These are phyloP conservation scores for Apamea crenata DNA, from an alignment of 2,888 invertebrate genomes.

Conservation along the genomic window DNA sequence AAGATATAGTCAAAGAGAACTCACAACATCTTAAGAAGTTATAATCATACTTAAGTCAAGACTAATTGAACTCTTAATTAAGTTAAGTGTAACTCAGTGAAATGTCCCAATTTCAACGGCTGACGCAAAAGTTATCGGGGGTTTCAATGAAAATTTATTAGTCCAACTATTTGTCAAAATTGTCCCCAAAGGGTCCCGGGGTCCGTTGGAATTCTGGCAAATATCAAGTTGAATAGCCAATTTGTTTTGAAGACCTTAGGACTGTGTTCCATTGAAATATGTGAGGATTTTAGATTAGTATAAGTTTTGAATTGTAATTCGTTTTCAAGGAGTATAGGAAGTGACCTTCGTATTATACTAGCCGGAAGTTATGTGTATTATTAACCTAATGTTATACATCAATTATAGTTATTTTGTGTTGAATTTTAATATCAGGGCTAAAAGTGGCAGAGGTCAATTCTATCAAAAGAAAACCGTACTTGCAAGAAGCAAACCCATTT, in stretches of 20 bases:
- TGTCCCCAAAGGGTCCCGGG: constrained; percentile 81
- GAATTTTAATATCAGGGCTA: constrained; percentile 45
- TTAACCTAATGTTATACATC: constrained; percentile 49
- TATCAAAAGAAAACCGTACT: not conserved
- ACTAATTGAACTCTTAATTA: constrained; percentile 88
- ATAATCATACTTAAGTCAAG: constrained; percentile 85
- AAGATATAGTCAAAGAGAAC: constrained; percentile 75
- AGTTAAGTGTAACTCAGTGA: constrained; percentile 85
- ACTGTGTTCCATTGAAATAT: constrained; percentile 70
- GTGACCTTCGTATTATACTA: constrained; percentile 40
- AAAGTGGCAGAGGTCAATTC: constrained; percentile 17
- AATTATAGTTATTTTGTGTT: constrained; percentile 30
- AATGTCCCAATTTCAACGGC: constrained; percentile 85
- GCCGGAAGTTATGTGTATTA: constrained; percentile 48
- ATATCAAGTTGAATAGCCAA: constrained; percentile 84
- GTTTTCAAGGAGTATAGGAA: constrained; percentile 57
- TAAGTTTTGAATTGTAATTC: constrained; percentile 59
- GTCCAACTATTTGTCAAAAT: constrained; percentile 89
- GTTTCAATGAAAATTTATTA: constrained; percentile 89
- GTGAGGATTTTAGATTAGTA: constrained; percentile 71
- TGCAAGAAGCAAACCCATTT: not conserved
- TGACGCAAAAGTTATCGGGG: constrained; percentile 85
- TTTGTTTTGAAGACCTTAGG: constrained; percentile 79
- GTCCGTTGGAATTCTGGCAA: constrained; percentile 82
- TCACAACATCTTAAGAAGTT: constrained; percentile 82